Evolutionary conservation across 2,113 vertebrate species (phyloP).

Genomic region (Syrmaticus mikado): DNA sequence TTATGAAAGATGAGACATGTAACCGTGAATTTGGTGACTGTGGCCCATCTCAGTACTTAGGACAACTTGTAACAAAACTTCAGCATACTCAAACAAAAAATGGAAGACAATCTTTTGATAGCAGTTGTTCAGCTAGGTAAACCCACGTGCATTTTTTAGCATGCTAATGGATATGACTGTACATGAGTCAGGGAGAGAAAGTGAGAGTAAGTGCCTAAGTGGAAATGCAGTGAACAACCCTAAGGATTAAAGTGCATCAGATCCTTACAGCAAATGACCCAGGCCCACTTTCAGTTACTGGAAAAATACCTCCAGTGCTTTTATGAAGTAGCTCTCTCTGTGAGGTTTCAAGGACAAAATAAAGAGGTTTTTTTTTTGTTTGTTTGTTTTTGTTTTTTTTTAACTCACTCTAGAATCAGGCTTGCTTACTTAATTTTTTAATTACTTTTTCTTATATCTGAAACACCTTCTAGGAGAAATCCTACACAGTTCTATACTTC

Average conservation of each 20-base stretch:
- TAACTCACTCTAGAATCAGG: not conserved
- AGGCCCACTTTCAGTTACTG: not conserved
- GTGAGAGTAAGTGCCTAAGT: not conserved
- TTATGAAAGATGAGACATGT: not conserved
- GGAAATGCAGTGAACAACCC: slow-evolving; percentile 14
- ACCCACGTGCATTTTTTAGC: not conserved
- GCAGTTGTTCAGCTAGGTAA: not conserved
- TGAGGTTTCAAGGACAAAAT: slow-evolving; percentile 3
- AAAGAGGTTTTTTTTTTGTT: not conserved
- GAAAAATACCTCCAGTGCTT: not conserved
- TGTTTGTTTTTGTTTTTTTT: not conserved
- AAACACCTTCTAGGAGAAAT: not conserved
- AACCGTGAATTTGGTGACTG: not conserved
- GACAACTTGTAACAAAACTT: not conserved
- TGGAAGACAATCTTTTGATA: not conserved
- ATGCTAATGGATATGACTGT: not conserved
- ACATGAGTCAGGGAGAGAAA: not conserved
- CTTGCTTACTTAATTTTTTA: not conserved
- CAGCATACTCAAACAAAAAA: not conserved
- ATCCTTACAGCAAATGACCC: not conserved
- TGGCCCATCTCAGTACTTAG: not conserved
- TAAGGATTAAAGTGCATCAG: not conserved
- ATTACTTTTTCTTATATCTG: not conserved
- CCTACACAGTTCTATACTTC: not conserved
- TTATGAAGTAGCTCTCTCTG: not conserved